Evolutionary conservation across 2,888 invertebrate species (phyloP).

Genomic region (Conomelus anceps): DNA sequence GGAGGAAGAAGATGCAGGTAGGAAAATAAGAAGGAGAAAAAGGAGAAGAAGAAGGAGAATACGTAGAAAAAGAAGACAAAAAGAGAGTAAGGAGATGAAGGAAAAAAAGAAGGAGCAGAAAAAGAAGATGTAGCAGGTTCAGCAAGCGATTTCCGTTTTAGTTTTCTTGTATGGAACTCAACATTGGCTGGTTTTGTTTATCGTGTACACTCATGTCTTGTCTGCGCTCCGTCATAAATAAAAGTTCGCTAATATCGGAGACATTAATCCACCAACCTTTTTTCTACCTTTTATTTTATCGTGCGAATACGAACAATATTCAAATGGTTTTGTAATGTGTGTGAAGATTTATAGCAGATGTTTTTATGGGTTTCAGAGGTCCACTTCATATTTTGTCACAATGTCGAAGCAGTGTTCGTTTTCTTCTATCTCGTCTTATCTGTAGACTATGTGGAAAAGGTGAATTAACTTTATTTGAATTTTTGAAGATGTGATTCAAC

Average conservation of each 20-base stretch:
- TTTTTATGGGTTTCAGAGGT: not conserved
- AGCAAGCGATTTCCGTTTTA: not conserved
- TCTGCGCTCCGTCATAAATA: not conserved
- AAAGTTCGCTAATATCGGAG: not conserved
- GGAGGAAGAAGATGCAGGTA: not conserved
- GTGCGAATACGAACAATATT: not conserved
- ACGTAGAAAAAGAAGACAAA: not conserved
- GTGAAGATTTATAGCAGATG: not conserved
- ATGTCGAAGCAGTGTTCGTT: not conserved
- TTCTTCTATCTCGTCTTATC: not conserved
- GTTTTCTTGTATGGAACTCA: not conserved
- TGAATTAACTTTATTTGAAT: not conserved
- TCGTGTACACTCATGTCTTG: not conserved
- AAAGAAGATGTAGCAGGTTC: not conserved
- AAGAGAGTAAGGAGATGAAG: not conserved
- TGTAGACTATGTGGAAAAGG: not conserved
- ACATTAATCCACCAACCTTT: not conserved
- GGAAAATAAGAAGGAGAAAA: not conserved
- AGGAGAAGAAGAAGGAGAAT: not conserved
- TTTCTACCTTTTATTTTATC: not conserved
- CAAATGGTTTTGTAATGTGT: not conserved
- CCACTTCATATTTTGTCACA: not conserved
- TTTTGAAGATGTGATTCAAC: not conserved
- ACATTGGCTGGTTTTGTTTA: not conserved
- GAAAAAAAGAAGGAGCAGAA: not conserved